Evolutionary conservation across 2,113 vertebrate species (phyloP), one percentile per base, ranked within the genome.

Genomic region (Plecturocebus donacophilus): DNA sequence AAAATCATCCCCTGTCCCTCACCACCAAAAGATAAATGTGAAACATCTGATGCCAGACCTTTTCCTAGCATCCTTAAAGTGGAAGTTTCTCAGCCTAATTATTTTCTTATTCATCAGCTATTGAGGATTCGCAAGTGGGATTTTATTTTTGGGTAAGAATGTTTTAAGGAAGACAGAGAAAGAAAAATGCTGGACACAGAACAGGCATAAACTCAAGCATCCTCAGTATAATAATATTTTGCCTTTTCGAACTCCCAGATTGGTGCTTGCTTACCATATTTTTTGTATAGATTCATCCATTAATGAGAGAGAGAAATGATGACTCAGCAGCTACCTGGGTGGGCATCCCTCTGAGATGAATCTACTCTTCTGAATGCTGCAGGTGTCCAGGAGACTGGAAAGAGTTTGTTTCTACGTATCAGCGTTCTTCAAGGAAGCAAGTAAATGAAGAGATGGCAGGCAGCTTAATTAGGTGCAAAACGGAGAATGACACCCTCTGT

Each of bases 291-390:
- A 79, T 49, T 32, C 76, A 40, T 64, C 73, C 86, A 45, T 92
- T 91, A 94, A 91, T 93, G 83, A 95, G 25, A 16, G 40, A 94
- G 54, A 76, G 47, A 88, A 73, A 27, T 27, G 21, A 25, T 47
- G 83, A 90, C 14, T 91, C 42, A 87, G 61, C 45, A 71, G 16
- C 20, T 42, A 10, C 40, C 85, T 19, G n/a, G 86, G 6, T 45
- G 9, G 25, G 38, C 47, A 13, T 77, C 8, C 30, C 3, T 75
- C 21, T 42, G 54, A 68, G 81, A n/a, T n/a, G 32, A 70, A 42
- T 81, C 9, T 82, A 42, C 23, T 49, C 42, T 89, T 49, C 52
- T 76, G n/a, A 93, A 13, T 66, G 30, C 66, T 68, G 17, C 10
- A 68, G 17, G 12, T 10, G 21, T 35, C 40, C 7, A 54, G 52